Evolutionary conservation across 2,888 invertebrate species (phyloP), one percentile per base, ranked within the genome.

Genomic region (Leptogaster cylindrica): DNA sequence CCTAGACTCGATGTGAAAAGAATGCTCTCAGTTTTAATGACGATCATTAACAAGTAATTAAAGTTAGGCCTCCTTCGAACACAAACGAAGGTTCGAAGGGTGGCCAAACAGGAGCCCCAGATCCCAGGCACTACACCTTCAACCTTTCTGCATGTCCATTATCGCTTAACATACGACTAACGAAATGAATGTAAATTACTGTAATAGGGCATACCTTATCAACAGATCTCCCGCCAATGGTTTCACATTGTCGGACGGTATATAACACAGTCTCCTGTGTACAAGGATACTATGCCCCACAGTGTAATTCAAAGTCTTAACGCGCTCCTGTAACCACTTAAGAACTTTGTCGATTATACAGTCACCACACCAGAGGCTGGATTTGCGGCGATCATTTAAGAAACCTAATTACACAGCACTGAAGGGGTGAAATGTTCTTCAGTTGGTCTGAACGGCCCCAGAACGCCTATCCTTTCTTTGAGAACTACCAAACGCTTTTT

Each of bases 221-320:
- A 20, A 12, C 23, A 25, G 23, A 67, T 67, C 67, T 67, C 44
- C 64, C 67, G 64, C 67, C 67, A 67, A 67, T 64, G 64, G 64
- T 28, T 64, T 67, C 52, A 31, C n/a, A 20, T 18, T 52, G 52
- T 52, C 27, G 14, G 33, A 52, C 20, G 52, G 31, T 14, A 36
- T 36, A 36, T 5, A 36, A 36, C 10, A 12, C n/a, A 14, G n/a
- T 36, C 36, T 36, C 10, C 36, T 12, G 12, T 3, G 4, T 36
- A 4, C 36, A 36, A 36, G 5, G n/a, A 7, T 4, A n/a, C 36
- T 10, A n/a, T 4, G 4, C 10, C 16, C 33, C 31, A n/a, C 20
- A 5, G 18, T 8, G n/a, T 18, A 18, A n/a, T 33, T 20, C 10
- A 23, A n/a, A 46, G 46, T 20, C n/a, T n/a, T n/a, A n/a, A 16